Percentiles rank a stretch among this genome's conserved stretches.
phyloP scores from a whole-genome alignment of 2,888 invertebrate species.

The Lamellibrachia columna region DNA sequence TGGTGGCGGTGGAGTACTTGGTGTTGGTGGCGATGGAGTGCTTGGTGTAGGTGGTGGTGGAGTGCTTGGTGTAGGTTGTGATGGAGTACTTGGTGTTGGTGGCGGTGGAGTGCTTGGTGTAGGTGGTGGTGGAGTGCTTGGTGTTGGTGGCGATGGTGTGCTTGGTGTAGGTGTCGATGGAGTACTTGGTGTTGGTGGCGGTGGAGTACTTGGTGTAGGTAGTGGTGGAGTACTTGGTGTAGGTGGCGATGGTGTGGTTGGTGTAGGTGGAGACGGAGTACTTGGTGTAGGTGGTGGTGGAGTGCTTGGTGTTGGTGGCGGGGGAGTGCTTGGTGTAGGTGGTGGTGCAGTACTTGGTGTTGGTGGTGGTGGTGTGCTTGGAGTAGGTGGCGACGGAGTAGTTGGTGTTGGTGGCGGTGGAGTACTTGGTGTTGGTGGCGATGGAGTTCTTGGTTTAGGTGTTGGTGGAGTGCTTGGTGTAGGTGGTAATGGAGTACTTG shows the following conservation, averaged over 20 bases:
- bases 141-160: neutral
- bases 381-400: neutral
- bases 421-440: neutral
- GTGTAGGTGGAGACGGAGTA: neutral
- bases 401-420: neutral
- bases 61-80: neutral
- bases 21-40: neutral
- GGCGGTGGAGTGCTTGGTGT: neutral
- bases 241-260: neutral
- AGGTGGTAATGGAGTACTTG: neutral
- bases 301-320: neutral
- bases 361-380: neutral
- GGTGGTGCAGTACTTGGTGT: neutral
- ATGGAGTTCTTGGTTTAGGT: neutral
- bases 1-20: neutral
- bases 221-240: neutral
- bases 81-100: neutral
- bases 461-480: neutral
- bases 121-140: neutral
- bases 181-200: no score
- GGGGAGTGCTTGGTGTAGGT: neutral
- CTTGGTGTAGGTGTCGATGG: no score
- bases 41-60: neutral
- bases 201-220: no score
- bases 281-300: neutral